Percentiles rank a stretch among this genome's conserved stretches.
Conservation (phyloP, 2,888 invertebrate species). For the Aethes cnicana region DNA sequence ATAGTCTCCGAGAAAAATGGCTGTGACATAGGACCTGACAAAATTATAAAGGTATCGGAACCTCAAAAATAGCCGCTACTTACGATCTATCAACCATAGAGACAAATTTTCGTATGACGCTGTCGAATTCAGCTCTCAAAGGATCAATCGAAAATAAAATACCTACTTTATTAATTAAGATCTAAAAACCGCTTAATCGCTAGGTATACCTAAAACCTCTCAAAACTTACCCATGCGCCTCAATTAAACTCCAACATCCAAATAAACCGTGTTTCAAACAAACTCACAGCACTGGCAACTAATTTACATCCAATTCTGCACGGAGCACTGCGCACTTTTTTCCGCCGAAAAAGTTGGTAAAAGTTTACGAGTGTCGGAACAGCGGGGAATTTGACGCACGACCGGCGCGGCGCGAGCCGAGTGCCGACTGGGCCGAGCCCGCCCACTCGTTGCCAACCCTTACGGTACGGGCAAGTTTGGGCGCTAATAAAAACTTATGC, state of each 20-base stretch:
- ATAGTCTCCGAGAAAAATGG: too few relatives aligned
- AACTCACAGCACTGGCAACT: slow-evolving; percentile 40
- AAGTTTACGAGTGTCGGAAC: slow-evolving; percentile 17
- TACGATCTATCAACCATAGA: too few relatives aligned
- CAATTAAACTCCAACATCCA: slow-evolving; percentile 24
- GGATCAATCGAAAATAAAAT: too few relatives aligned
- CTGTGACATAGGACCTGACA: too few relatives aligned
- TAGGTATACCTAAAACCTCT: not conserved
- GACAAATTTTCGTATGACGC: too few relatives aligned
- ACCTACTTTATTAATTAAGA: too few relatives aligned
- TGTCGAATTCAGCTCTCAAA: too few relatives aligned
- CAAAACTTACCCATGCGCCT: slow-evolving; percentile 21
- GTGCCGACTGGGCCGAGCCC: slow-evolving; percentile 5
- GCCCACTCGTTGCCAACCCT: slow-evolving; percentile 30
- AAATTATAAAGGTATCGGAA: too few relatives aligned
- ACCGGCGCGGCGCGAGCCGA: slow-evolving; percentile 5
- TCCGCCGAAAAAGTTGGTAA: slow-evolving; percentile 21
- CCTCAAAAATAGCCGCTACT: too few relatives aligned
- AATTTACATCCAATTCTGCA: slow-evolving; percentile 53
- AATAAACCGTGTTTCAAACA: slow-evolving; percentile 22
- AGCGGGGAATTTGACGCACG: slow-evolving; percentile 5
- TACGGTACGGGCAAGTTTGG: slow-evolving; percentile 16
- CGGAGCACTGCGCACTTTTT: slow-evolving; percentile 44
- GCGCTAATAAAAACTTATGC: slow-evolving; percentile 31
- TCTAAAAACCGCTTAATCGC: too few relatives aligned